Percentiles rank a stretch among this genome's conserved stretches.
Conservation (phyloP, 2,797 vertebrate species). For the Petrocephalus sullivani region DNA sequence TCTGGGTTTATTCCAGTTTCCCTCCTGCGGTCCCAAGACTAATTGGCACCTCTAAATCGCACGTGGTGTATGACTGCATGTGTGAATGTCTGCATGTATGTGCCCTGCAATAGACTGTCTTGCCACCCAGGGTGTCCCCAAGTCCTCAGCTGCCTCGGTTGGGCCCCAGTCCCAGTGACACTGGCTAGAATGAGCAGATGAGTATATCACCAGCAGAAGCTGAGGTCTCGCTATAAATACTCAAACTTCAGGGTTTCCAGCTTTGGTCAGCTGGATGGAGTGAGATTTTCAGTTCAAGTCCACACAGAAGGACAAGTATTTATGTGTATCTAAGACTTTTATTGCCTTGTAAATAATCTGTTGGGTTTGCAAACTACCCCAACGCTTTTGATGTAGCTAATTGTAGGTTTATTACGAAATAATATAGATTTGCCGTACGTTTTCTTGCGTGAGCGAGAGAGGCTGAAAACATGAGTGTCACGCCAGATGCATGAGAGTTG, state of each 20-base stretch:
- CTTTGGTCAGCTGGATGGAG: neutral
- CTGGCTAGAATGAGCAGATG: neutral
- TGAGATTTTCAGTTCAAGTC: neutral
- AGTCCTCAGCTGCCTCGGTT: neutral
- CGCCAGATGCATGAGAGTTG: neutral
- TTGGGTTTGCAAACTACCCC: too few species aligned
- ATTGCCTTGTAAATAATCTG: too few species aligned
- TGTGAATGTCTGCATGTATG: neutral
- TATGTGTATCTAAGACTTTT: neutral
- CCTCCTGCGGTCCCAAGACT: neutral
- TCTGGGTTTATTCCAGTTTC: neutral
- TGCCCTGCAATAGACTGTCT: neutral
- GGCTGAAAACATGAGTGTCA: too few species aligned
- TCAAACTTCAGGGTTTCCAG: neutral
- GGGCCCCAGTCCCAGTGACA: neutral
- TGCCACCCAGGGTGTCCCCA: neutral
- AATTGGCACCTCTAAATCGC: neutral
- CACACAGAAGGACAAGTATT: neutral
- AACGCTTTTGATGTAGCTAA: too few species aligned
- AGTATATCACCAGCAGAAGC: neutral
- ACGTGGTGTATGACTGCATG: neutral
- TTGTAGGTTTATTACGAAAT: too few species aligned
- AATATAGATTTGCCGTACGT: too few species aligned
- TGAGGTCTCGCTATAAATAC: neutral
- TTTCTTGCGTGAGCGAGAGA: too few species aligned